Evolutionary conservation across 2,888 invertebrate genomes (phyloP), one percentile per base, ranked within the genome.

Genomic region (Lycaena phlaeas): DNA sequence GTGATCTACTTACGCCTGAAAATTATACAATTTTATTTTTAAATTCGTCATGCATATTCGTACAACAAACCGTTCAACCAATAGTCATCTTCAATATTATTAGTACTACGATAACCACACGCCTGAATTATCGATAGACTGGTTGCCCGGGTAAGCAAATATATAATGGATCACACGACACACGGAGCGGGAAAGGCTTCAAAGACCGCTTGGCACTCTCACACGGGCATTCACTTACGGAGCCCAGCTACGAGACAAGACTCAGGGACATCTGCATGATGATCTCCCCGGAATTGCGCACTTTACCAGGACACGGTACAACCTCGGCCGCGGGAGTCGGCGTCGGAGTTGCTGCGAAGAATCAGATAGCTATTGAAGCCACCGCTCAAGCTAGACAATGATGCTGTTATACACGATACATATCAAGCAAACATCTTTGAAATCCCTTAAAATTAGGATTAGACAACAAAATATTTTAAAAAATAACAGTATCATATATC

Each of bases 221-320:
- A 50, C 42, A 50, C 57, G 61, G 45, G 66, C n/a, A n/a, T n/a
- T 68, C 58, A 77, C 78, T 78, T 76, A 79, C 74, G 30, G 42
- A 52, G 51, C 51, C 51, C 49, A 51, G 50, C 64, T 71, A 78
- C 54, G 71, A 61, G 46, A 68, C 65, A 36, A 63, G 59, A 53
- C 57, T 52, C 53, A 61, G 65, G 43, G 71, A 63, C 62, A 60
- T 56, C 59, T 67, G 40, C 31, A 40, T 39, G 11, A 39, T 50
- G 53, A 63, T 52, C 54, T 70, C 70, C 47, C 70, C 76, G 48
- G 68, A 53, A 45, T 54, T 60, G 53, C 75, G 73, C 52, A 85
- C 79, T 53, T 65, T 67, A 54, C 85, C 85, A 44, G 85, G 79
- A 46, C 77, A 69, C 31, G 85, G 84, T 54, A 84, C 79, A 49